These are phyloP conservation scores for Oreotrochilus melanogaster DNA, from an alignment of 2,113 vertebrate species.

Conservation along the genomic window DNA sequence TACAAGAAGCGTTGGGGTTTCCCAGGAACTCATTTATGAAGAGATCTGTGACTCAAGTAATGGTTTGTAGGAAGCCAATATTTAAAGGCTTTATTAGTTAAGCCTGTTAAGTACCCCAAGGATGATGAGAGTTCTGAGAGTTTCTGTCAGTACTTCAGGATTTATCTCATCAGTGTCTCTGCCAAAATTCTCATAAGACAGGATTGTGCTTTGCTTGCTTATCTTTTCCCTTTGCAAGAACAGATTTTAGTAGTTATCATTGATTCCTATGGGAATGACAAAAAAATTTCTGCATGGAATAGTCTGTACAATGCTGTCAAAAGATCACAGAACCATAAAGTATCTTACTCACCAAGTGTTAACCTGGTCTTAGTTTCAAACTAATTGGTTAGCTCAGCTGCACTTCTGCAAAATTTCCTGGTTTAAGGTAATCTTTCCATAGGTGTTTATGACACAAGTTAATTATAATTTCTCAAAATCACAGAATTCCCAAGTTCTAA, in stretches of 20 bases:
- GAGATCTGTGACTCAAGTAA: neutral
- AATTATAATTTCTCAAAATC: neutral
- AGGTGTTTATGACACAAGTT: neutral
- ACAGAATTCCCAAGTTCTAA: too few relatives aligned
- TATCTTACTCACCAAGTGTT: neutral
- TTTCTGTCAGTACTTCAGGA: neutral
- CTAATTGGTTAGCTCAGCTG: neutral
- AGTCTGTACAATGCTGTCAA: neutral
- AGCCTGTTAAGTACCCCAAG: neutral
- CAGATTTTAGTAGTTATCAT: neutral
- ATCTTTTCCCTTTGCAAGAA: neutral
- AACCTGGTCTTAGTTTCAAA: neutral
- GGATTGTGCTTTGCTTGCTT: neutral
- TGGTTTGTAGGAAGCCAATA: neutral
- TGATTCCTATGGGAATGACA: neutral
- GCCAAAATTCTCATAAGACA: neutral
- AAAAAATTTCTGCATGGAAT: neutral
- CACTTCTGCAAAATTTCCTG: neutral
- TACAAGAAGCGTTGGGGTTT: neutral
- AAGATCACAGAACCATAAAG: neutral
- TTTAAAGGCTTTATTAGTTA: constrained; percentile 1
- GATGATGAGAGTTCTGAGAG: neutral
- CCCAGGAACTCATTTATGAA: neutral
- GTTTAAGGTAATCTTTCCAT: neutral
- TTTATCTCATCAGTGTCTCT: neutral